phyloP scores from a whole-genome alignment of 1,140 invertebrate genomes.

The Microplitis mediator region DNA sequence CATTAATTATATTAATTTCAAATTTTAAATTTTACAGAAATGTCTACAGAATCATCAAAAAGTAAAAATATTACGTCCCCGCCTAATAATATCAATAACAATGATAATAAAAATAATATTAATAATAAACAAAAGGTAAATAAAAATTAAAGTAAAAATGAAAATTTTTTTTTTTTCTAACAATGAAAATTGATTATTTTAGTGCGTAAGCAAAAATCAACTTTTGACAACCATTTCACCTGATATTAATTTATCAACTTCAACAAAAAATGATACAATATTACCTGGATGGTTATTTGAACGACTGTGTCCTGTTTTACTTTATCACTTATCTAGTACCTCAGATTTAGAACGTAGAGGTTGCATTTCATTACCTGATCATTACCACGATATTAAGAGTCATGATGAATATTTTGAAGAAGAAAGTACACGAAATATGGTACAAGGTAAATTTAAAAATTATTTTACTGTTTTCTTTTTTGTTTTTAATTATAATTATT shows the following conservation, averaged over 20 bases:
- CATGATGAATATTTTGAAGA: conserved; percentile 36
- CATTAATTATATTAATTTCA: background rate
- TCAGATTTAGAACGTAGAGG: conserved; percentile 62
- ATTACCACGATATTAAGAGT: conserved; percentile 32
- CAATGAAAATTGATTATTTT: background rate
- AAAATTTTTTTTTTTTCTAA: background rate
- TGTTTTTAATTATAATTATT: conserved; percentile 11
- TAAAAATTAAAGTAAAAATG: background rate
- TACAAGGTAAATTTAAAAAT: conserved; percentile 44
- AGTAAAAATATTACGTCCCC: background rate
- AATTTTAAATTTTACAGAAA: background rate
- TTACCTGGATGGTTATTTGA: conserved; percentile 58
- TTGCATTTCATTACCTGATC: conserved; percentile 61
- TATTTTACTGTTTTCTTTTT: background rate
- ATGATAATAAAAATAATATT: background rate
- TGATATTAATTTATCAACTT: conserved; percentile 35
- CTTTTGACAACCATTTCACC: conserved; percentile 50
- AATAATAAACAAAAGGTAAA: background rate
- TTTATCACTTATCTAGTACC: conserved; percentile 68
- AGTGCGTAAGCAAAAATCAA: conserved; percentile 59
- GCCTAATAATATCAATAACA: background rate
- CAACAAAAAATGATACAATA: conserved; percentile 40
- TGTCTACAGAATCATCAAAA: background rate
- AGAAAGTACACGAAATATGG: conserved; percentile 48
- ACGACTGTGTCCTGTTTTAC: conserved; percentile 68